Conservation (phyloP, 2,797 vertebrate genomes). For the Melanotaenia boesemani region DNA sequence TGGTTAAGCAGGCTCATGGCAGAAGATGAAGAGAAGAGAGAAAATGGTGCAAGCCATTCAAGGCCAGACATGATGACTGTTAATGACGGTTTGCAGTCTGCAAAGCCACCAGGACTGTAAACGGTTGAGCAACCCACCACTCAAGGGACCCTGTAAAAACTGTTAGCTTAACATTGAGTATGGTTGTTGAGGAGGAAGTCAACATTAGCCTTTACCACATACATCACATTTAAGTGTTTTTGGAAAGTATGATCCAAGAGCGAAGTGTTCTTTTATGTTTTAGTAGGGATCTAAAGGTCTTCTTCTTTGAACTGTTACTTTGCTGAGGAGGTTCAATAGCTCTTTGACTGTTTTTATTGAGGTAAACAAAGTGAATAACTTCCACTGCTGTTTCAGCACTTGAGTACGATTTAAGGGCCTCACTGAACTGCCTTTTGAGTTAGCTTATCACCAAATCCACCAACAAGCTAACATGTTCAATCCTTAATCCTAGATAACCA, state of each 20-base stretch:
- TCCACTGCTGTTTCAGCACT: slow-evolving; percentile 63
- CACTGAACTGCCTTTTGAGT: slow-evolving; percentile 31
- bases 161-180: slow-evolving; percentile 68
- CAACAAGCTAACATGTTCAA: slow-evolving; percentile 27
- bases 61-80: slow-evolving; percentile 41
- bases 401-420: slow-evolving; percentile 33
- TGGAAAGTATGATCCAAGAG: slow-evolving; percentile 60
- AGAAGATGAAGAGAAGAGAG: slow-evolving; percentile 36
- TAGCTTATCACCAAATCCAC: slow-evolving; percentile 51
- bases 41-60: slow-evolving; percentile 18
- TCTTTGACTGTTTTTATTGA: slow-evolving; percentile 50
- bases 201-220: slow-evolving; percentile 55
- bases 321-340: slow-evolving; percentile 49
- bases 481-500: slow-evolving; percentile 28
- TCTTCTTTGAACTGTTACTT: slow-evolving; percentile 54
- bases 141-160: slow-evolving; percentile 65
- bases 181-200: slow-evolving; percentile 67
- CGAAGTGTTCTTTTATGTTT: slow-evolving; percentile 46
- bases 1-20: slow-evolving; percentile 33
- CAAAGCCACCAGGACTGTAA: slow-evolving; percentile 39
- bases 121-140: slow-evolving; percentile 34
- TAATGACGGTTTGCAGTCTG: slow-evolving; percentile 56
- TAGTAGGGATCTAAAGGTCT: slow-evolving; percentile 52
- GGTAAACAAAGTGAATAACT: slow-evolving; percentile 63
- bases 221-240: slow-evolving; percentile 74